These are phyloP conservation scores for Drosophila nebulosa DNA, from an alignment of 1,140 invertebrate species.

Conservation along the genomic window DNA sequence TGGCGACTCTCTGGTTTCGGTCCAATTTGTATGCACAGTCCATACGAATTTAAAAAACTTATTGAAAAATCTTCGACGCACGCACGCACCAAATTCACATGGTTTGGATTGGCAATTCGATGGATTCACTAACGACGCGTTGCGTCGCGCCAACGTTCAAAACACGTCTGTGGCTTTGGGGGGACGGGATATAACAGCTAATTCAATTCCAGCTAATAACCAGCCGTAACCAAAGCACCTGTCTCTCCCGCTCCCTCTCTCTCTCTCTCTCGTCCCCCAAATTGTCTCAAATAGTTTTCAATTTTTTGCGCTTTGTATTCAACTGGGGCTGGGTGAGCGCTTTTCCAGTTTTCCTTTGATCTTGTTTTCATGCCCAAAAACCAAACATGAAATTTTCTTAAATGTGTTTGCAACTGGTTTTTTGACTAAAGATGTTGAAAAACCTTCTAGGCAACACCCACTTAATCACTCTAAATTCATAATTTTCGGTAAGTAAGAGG, in stretches of 20 bases:
- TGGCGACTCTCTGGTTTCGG: background rate
- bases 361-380: constrained; percentile 6
- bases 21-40: constrained; percentile 59
- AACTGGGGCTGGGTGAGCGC: background rate
- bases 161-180: constrained; percentile 49
- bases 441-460: background rate
- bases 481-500: background rate
- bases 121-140: constrained; percentile 36
- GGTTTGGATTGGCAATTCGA: constrained; percentile 1
- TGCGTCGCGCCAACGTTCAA: constrained; percentile 32
- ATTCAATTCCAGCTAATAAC: background rate
- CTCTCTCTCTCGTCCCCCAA: background rate
- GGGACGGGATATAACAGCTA: constrained; percentile 1
- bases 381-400: background rate
- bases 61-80: constrained; percentile 51
- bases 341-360: constrained; percentile 41
- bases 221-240: background rate
- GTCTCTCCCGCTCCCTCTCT: background rate
- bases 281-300: background rate
- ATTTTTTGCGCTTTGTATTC: background rate
- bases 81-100: constrained; percentile 16
- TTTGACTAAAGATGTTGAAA: background rate
- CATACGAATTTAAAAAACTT: constrained; percentile 34
- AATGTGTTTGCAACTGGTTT: background rate
- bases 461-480: background rate